Conservation (phyloP, 2,888 invertebrate species). For the Melieria picta region DNA sequence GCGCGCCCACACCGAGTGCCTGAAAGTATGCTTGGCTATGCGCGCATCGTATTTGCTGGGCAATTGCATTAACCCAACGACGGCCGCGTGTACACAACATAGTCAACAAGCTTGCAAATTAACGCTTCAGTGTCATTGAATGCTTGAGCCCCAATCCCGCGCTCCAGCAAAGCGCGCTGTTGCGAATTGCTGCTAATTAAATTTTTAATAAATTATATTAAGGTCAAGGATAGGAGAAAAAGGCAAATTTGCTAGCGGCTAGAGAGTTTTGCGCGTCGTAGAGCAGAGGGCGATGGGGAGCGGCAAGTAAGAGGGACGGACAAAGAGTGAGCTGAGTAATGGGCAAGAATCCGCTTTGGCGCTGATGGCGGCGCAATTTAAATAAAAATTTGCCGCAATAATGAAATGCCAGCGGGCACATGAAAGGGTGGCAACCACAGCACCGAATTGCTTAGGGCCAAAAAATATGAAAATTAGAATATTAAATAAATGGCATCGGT, state of each 20-base stretch:
- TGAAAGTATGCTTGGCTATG: conserved; percentile 20
- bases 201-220: conserved; percentile 38
- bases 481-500: too few relatives aligned
- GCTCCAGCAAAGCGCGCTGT: background rate
- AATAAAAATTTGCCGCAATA: background rate
- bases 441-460: too few relatives aligned
- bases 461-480: too few relatives aligned
- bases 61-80: conserved; percentile 1
- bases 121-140: conserved; percentile 51
- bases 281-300: background rate
- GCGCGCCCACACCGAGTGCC: conserved; percentile 1
- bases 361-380: too few relatives aligned
- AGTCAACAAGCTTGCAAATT: background rate
- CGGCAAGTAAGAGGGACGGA: background rate
- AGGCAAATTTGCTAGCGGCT: conserved; percentile 4
- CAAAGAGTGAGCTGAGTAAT: background rate
- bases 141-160: conserved; percentile 33
- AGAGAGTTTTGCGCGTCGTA: background rate
- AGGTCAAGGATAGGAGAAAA: conserved; percentile 35
- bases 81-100: background rate
- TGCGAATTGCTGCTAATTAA: conserved; percentile 32
- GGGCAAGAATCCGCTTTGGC: too few relatives aligned
- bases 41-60: conserved; percentile 20
- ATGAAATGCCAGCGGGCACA: too few relatives aligned
- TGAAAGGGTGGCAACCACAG: too few relatives aligned